Evolutionary conservation across 2,797 vertebrate species (phyloP), one percentile per base, ranked within the genome.

Genomic region (Lates japonicus): DNA sequence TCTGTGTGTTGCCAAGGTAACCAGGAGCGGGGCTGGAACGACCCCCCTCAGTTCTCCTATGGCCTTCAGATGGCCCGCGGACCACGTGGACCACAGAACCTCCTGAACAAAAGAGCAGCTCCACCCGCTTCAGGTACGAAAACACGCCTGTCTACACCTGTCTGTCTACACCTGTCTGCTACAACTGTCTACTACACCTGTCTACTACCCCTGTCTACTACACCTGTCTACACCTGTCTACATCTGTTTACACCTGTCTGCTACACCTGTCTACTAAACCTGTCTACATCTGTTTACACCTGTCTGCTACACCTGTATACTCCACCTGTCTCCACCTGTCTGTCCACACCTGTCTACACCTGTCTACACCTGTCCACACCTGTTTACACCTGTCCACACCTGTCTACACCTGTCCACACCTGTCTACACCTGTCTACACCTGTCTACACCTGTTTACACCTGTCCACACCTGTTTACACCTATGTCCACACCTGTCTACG

Each of bases 31-130:
- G 98, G 98, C 10, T 99, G 98, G 98, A 99, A 98, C 60, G 98
- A 98, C 87, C 98, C 98, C 1, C 98, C 98, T 0, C 97, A 98
- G 90, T 97, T 99, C 75, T 99, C 98, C 0, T 98, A 98, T 0
- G 96, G 97, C 57, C 92, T 97, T 49, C 97, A 98, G 93, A 94
- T 82, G 76, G 87, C 91, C 9, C 83, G 61, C 0, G 93, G 93
- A 25, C 84, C 93, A 1, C 95, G 93, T 80, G 95, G 88, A 29
- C 25, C 25, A 29, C 25, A 29, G 62, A 93, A 91, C 14, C 78
- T 86, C 0, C 93, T 97, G 57, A 96, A 94, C 59, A 96, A 94
- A 82, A 95, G 97, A 73, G 93, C 94, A 0, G 55, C 69, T n/a
- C 73, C 83, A 4, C 88, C 89, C 46, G 88, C 84, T 20, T 87